Evolutionary conservation across 2,113 vertebrate genomes (phyloP).

Genomic region (Brevimyrus niger): DNA sequence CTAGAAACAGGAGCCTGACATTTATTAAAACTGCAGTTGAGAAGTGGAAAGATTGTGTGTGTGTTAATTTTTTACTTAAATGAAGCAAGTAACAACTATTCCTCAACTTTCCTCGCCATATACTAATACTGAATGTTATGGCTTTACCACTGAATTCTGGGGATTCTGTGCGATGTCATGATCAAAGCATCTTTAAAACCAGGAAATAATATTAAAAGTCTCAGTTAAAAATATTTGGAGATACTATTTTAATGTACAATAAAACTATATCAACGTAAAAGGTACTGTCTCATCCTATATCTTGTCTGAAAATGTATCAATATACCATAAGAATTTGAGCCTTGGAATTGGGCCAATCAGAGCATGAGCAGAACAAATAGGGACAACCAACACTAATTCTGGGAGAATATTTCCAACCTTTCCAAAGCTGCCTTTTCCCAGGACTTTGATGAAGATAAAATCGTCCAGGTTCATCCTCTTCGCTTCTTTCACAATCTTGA

Average conservation of each 20-base stretch:
- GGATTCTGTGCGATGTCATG: neutral
- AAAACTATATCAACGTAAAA: neutral
- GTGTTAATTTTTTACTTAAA: neutral
- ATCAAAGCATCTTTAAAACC: neutral
- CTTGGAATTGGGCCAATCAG: neutral
- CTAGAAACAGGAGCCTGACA: neutral
- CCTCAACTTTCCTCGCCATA: neutral
- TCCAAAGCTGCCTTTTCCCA: constrained; percentile 96
- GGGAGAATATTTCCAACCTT: constrained; percentile 64
- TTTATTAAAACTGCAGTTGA: neutral
- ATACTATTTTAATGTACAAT: neutral
- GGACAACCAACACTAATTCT: neutral
- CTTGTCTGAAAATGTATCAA: neutral
- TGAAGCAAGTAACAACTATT: neutral
- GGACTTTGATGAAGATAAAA: constrained; percentile 94
- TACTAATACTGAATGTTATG: neutral
- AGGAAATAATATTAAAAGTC: neutral
- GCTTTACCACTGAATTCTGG: neutral
- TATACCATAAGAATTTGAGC: neutral
- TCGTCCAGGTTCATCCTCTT: constrained; percentile 79
- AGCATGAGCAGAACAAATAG: neutral
- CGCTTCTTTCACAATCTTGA: constrained; percentile 68
- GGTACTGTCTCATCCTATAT: neutral
- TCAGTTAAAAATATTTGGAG: neutral
- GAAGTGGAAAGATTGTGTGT: neutral